Evolutionary conservation across 2,113 vertebrate species (phyloP).

Genomic region (Poeciliopsis turrubarensis): DNA sequence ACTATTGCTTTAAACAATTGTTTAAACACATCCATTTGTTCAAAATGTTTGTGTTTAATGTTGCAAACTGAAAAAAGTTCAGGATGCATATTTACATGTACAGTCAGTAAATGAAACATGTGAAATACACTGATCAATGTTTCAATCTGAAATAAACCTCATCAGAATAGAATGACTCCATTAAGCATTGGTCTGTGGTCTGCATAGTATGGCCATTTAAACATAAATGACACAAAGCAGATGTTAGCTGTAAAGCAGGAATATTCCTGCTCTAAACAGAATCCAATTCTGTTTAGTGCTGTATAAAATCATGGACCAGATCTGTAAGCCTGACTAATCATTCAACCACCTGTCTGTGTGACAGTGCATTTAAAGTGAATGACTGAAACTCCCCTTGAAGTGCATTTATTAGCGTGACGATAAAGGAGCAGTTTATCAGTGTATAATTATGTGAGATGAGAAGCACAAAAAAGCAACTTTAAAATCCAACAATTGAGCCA

Average conservation of each 20-base stretch:
- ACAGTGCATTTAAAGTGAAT: conserved; percentile 5
- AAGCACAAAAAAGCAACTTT: neutral
- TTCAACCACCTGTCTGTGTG: conserved; percentile 2
- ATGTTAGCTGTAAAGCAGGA: neutral
- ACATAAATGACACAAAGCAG: neutral
- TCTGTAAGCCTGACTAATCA: neutral
- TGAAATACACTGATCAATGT: no score
- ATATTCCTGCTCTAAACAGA: neutral
- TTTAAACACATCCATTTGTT: no score
- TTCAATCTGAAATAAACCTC: neutral
- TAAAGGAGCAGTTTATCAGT: conserved; percentile 1
- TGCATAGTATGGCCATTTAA: neutral
- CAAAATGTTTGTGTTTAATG: no score
- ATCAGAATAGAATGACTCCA: neutral
- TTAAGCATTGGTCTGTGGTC: no score
- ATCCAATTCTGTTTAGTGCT: no score
- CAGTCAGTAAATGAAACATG: no score
- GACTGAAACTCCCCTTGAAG: neutral
- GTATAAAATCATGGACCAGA: neutral
- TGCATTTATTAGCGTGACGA: neutral
- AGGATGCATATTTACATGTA: no score
- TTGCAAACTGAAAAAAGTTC: no score
- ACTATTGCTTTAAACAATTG: no score
- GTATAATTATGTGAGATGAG: neutral
- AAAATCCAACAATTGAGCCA: conserved; percentile 10